phyloP scores from a whole-genome alignment of 2,888 invertebrate genomes.

The Calliphora vomitoria region DNA sequence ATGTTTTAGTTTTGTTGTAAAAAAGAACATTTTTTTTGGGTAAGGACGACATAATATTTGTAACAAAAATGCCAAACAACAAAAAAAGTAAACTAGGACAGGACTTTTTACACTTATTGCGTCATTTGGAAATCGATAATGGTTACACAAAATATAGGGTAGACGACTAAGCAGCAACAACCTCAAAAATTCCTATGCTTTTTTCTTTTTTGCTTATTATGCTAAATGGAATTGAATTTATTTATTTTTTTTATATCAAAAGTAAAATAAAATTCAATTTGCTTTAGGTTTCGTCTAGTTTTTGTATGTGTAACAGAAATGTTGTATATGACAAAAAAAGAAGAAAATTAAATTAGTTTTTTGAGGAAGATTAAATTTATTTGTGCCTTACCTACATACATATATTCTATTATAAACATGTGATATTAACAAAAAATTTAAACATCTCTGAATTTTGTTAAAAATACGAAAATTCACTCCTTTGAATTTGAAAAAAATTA shows the following conservation, averaged over 20 bases:
- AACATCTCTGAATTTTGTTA: no score
- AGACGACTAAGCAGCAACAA: conserved; percentile 6
- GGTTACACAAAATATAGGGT: conserved; percentile 22
- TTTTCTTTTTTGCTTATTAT: background rate
- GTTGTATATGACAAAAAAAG: background rate
- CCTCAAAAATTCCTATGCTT: conserved; percentile 22
- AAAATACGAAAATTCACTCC: no score
- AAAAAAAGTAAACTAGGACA: conserved; percentile 61
- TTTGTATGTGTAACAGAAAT: background rate
- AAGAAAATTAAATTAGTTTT: no score
- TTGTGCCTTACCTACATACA: no score
- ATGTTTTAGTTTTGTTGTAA: conserved; percentile 16
- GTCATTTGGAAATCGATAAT: conserved; percentile 68
- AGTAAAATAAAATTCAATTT: background rate
- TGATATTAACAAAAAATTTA: no score
- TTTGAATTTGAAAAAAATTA: no score
- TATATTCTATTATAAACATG: no score
- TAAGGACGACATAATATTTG: background rate
- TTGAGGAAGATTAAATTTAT: no score
- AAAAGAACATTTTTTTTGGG: conserved; percentile 21
- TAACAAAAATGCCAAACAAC: background rate
- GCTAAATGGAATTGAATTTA: background rate
- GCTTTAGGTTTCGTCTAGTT: background rate
- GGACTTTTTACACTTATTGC: conserved; percentile 62
- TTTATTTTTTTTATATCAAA: background rate